Evolutionary conservation across 2,113 vertebrate genomes (phyloP), one percentile per base, ranked within the genome.

Genomic region (Microcebus griseorufus): DNA sequence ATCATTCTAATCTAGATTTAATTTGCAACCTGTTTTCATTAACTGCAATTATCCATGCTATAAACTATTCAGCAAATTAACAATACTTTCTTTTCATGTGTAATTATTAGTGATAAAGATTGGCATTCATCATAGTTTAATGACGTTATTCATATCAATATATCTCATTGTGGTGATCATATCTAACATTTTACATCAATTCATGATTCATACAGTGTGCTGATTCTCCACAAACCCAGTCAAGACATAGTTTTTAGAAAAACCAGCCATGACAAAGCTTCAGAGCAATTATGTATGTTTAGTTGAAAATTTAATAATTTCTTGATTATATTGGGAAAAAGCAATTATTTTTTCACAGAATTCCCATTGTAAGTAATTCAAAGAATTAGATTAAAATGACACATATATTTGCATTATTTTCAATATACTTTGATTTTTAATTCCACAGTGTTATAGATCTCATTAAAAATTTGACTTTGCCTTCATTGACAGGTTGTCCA

Each of bases 31-130:
- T 96, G 55, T 97, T 97, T 98, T 79, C 60, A 96, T 96, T 98
- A 97, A 96, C 97, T 98, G 88, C 93, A 97, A 98, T 98, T 98
- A 98, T 96, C 90, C 91, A 67, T 98, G 64, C 88, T 97, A 97
- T 98, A 90, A 92, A 42, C 72, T 97, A 5, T 94, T 98, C 64
- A 94, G 37, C 55, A 88, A 95, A 98, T 97, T 98, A 98, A 88
- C 75, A 97, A 90, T 84, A 83, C 2, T 95, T 95, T 73, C 20
- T 65, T 79, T 81, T 93, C 78, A 2, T 20, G 14, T 94, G 29
- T 96, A 96, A 93, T 98, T 97, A 95, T 83, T 97, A 92, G 2
- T n/a, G 32, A 80, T 89, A 34, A 98, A 42, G n/a, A 90, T 97
- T 96, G 93, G 23, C 83, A 96, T 97, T 95, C 34, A 96, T 97